A percentile compares a stretch with the other conserved stretches of the same genome.
phyloP scores from a whole-genome alignment of 2,888 invertebrate species.

The Aleiodes alternator region DNA sequence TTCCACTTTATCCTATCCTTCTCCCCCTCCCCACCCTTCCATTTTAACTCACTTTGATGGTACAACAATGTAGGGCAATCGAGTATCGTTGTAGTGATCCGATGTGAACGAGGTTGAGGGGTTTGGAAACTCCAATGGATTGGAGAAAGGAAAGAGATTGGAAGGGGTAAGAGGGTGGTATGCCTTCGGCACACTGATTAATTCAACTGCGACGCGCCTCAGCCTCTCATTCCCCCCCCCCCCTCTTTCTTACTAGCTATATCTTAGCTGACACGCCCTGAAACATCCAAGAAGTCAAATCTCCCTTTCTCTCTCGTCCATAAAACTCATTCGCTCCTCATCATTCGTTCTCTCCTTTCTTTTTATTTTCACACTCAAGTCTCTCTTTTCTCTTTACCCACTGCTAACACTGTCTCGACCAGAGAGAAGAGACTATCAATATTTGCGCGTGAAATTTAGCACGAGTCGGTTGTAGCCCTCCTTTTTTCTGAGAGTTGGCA shows the following conservation, averaged over 20 bases:
- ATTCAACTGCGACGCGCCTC: constrained; percentile 41
- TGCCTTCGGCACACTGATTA: constrained; percentile 41
- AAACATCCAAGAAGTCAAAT: constrained; percentile 29
- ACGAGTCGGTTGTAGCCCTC: constrained; percentile 26
- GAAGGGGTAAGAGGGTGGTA: not conserved
- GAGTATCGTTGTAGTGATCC: constrained; percentile 37
- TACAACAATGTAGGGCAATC: constrained; percentile 27
- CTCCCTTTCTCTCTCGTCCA: not conserved
- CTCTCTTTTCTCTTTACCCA: constrained; percentile 3
- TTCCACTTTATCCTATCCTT: not conserved
- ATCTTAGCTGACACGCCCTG: constrained; percentile 49
- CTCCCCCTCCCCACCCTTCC: no score
- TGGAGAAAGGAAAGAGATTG: not conserved
- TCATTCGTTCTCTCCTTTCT: constrained; percentile 1
- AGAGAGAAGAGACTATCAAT: constrained; percentile 46
- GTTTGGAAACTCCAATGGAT: constrained; percentile 27
- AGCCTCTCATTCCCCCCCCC: constrained; percentile 30
- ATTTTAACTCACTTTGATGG: constrained; percentile 10
- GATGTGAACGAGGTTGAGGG: constrained; percentile 19
- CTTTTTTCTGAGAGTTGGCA: constrained; percentile 8
- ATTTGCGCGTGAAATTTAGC: constrained; percentile 48
- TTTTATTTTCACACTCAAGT: not conserved
- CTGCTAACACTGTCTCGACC: constrained; percentile 19
- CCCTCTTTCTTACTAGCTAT: constrained; percentile 42
- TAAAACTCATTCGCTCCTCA: not conserved